Evolutionary conservation across 2,113 vertebrate species (phyloP), one percentile per base, ranked within the genome.

Genomic region (Pseudopodoces humilis): DNA sequence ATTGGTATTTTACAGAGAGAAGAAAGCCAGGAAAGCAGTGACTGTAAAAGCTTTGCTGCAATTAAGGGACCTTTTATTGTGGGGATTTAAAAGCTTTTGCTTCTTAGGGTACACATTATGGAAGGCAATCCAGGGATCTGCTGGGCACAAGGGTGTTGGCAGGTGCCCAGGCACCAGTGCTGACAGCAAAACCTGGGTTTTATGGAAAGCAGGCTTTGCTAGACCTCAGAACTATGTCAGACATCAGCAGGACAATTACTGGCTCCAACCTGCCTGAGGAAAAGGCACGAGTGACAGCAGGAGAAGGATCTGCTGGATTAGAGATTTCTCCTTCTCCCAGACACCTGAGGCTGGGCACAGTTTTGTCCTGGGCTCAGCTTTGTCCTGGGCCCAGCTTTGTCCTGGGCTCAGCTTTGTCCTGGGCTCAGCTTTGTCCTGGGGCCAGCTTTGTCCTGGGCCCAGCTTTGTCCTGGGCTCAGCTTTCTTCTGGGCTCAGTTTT

Each of bases 1-100:
- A 94, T 52, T 1, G 1, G 28, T 90, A 7, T 94, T 95, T 91
- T 94, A 37, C 79, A 55, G 75, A 69, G 47, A 92, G 63, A 49
- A 92, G 78, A 94, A 94, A 92, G 11, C 60, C 70, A 72, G 79
- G 63, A 90, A 79, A 86, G 41, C 63, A 43, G 62, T 7, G 56
- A 39, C 68, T 86, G 9, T 84, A 79, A 94, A 94, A 41, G 77
- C 86, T 90, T 79, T 67, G 60, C 55, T 94, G 75, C 68, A 88
- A 90, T 92, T 91, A 94, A 95, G 87, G 63, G 50, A 28, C 30
- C 44, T 84, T 84, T 92, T 70, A 90, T 49, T 63, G 49, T 39
- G 63, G n/a, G 63, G 63, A 53, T 74, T 90, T 59, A 68, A 92
- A 84, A 79, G 79, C 28, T 76, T 92, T 95, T 65, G 64, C 41